A percentile compares a stretch with the other conserved stretches of the same genome.
These are phyloP conservation scores for Eurosta solidaginis DNA, from an alignment of 1,140 invertebrate species.

Conservation along the genomic window DNA sequence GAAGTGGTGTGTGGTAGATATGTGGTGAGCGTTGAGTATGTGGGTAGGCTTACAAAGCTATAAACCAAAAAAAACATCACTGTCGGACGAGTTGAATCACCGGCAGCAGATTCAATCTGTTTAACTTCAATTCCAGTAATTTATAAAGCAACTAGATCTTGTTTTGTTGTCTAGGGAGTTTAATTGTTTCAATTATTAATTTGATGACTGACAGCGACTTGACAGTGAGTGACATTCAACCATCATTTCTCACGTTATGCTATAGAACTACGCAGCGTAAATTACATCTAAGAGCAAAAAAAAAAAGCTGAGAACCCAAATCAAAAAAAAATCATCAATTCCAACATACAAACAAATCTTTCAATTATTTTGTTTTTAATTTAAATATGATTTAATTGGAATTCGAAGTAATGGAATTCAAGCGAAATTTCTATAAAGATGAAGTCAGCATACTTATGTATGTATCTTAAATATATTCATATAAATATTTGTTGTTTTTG, in stretches of 20 bases:
- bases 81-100: too few relatives aligned
- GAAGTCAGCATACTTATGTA: not conserved
- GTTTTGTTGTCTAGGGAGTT: slow-evolving; percentile 22
- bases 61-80: not conserved
- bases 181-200: slow-evolving; percentile 28
- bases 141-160: slow-evolving; percentile 18
- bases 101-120: slow-evolving; percentile 20
- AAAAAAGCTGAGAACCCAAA: not conserved
- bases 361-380: slow-evolving; percentile 1
- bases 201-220: slow-evolving; percentile 22
- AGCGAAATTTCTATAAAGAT: not conserved
- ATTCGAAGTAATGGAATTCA: not conserved
- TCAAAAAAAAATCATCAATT: not conserved
- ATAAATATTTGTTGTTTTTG: too few relatives aligned
- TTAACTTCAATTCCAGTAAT: slow-evolving; percentile 25
- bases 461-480: not conserved
- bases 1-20: not conserved
- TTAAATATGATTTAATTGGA: not conserved
- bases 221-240: slow-evolving; percentile 26
- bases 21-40: too few relatives aligned
- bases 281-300: not conserved
- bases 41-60: slow-evolving; percentile 2
- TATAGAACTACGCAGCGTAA: not conserved
- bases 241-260: slow-evolving; percentile 18
- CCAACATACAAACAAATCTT: not conserved